Evolutionary conservation across 2,113 vertebrate species (phyloP).

Genomic region (Pedetes capensis): DNA sequence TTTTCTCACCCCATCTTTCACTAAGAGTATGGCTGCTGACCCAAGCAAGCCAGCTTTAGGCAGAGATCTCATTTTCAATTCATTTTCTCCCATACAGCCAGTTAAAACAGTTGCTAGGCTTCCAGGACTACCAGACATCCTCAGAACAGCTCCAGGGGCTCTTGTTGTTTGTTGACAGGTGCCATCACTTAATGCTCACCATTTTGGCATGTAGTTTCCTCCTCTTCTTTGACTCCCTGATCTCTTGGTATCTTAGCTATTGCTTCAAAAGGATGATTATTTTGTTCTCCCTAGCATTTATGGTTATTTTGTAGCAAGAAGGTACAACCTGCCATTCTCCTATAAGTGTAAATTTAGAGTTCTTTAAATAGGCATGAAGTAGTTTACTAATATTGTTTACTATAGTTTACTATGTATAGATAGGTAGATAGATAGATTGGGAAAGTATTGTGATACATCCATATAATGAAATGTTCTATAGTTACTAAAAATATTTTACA

Average conservation of each 20-base stretch:
- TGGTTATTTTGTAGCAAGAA: neutral
- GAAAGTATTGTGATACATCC: neutral
- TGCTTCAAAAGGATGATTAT: neutral
- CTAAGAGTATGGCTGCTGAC: neutral
- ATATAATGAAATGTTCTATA: constrained; percentile 20
- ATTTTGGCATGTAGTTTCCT: neutral
- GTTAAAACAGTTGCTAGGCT: neutral
- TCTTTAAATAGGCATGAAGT: neutral
- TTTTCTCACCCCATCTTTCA: neutral
- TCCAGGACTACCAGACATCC: neutral
- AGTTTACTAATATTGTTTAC: neutral
- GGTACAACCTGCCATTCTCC: neutral
- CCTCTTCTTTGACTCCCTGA: neutral
- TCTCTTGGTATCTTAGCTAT: neutral
- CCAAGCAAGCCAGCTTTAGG: neutral
- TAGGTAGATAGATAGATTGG: neutral
- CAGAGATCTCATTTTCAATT: neutral
- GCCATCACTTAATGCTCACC: neutral
- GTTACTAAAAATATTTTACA: constrained; percentile 11
- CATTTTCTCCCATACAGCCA: neutral
- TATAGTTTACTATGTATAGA: too few species aligned
- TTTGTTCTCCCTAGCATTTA: neutral
- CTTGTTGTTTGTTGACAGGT: too few species aligned
- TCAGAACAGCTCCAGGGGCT: neutral
- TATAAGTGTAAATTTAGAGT: neutral